Evolutionary conservation across 2,888 invertebrate species (phyloP), one percentile per base, ranked within the genome.

Genomic region (Parascotia fuliginaria): DNA sequence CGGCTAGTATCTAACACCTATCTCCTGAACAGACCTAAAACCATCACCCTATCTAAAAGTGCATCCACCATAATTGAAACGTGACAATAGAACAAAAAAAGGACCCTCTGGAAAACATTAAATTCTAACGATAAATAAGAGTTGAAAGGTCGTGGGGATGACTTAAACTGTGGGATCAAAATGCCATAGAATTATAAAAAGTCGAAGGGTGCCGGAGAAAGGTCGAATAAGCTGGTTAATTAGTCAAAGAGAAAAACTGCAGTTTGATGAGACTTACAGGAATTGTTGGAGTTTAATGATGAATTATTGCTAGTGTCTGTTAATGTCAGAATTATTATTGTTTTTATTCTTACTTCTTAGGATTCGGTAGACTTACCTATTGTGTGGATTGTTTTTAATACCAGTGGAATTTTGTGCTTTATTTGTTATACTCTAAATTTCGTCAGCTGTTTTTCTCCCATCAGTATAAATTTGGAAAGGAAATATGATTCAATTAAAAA

Each of bases 131-230:
- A 53, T 65, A 55, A 60, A 67, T 62, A 56, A 47, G 13, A 54
- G 53, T 55, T 54, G 42, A 65, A 60, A 65, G 68, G 57, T 63
- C 68, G 57, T 68, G 68, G 37, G 29, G 34, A 39, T 32, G 45
- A 52, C 24, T 65, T 12, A 27, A 45, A 41, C 19, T 54, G 22
- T 46, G 48, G 55, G 68, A 68, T 68, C 48, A 60, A 49, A 33
- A 47, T 7, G 28, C n/a, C 43, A 49, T 37, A 54, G 24, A 28
- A 42, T 27, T n/a, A 40, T 48, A 63, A 56, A 56, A 63, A 56
- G 1, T 39, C 9, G 6, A 24, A 37, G 55, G 62, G 54, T 39
- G 33, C 16, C n/a, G 3, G 7, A 6, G 5, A 46, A 46, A 46
- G 36, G 22, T 24, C 13, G 19, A 11, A 15, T 24, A 15, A 24